Base-by-base conservation (phyloP, 2,888 invertebrate genomes). In the Deilephila porcellus region DNA sequence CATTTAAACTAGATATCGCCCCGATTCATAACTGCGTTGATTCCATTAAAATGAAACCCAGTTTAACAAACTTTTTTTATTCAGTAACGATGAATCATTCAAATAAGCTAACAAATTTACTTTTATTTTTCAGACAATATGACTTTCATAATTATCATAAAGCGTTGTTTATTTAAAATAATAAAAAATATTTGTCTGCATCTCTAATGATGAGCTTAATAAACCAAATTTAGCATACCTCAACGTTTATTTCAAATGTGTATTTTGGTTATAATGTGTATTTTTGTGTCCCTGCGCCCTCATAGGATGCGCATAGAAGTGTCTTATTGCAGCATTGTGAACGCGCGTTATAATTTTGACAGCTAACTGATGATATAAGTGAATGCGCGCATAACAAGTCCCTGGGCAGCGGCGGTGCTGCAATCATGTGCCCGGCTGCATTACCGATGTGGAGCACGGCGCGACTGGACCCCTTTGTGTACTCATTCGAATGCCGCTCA, bases 401-500 rank as follows among this genome's bases (percentile, higher is more conserved):
- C 87, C 85, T 82, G 76, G 82, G 82, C 87, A 83, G 76, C 79
- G 79, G 80, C 79, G 78, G 80, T 80, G 82, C 85, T 84, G 84
- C 89, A 90, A 92, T 90, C 90, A 89, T 87, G 81, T 84, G 88
- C 82, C 81, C 81, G 84, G 88, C 88, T 90, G 90, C 90, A 90
- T 91, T 91, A 90, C 89, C 85, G 81, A 87, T 86, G 89, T 85
- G 80, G 81, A 82, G 83, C 84, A 82, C 81, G 81, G 80, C 83
- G 80, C 83, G 77, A 76, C 82, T 79, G 80, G 76, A 81, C 84
- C 88, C 90, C 90, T 91, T 91, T 93, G 92, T 92, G 91, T 90
- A 89, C 91, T 91, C 92, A 92, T 92, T 91, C 90, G 89, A 86
- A 92, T 92, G 91, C 92, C 83, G 90, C 88, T 90, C 92, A 90